phyloP scores from a whole-genome alignment of 2,888 invertebrate species.

The Oscheius myriophilus region DNA sequence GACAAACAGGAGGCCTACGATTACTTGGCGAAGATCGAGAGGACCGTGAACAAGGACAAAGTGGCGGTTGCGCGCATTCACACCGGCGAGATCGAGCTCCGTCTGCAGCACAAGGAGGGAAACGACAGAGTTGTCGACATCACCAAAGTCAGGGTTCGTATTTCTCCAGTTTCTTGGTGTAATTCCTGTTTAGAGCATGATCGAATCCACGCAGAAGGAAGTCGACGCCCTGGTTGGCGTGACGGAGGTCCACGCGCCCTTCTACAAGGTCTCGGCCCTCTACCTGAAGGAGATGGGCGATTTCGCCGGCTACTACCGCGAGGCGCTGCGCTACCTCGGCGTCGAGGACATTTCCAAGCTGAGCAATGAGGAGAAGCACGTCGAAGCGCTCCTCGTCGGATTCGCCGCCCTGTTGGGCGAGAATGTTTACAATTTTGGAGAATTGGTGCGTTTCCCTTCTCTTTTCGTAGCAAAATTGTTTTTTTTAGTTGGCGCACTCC shows the following conservation, averaged over 20 bases:
- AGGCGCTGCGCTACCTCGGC: constrained; percentile 84
- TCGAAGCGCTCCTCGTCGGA: constrained; percentile 85
- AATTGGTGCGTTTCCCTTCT: constrained; percentile 77
- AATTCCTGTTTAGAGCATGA: constrained; percentile 36
- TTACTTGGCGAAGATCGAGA: constrained; percentile 88
- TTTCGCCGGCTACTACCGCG: constrained; percentile 92
- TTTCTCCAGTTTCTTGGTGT: neutral
- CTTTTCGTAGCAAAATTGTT: neutral
- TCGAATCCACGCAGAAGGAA: constrained; percentile 59
- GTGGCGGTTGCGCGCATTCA: constrained; percentile 87
- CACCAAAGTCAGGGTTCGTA: constrained; percentile 49
- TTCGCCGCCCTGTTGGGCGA: constrained; percentile 93
- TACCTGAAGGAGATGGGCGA: constrained; percentile 77
- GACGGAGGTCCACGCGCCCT: constrained; percentile 67
- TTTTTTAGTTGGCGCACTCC: constrained; percentile 86
- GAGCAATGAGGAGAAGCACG: constrained; percentile 52
- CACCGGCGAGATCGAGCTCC: constrained; percentile 78
- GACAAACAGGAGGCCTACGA: constrained; percentile 85
- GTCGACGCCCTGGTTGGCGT: constrained; percentile 58
- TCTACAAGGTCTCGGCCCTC: constrained; percentile 64
- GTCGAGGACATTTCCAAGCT: constrained; percentile 65
- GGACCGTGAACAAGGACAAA: constrained; percentile 81
- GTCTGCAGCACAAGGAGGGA: constrained; percentile 71
- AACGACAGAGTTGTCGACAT: constrained; percentile 72
- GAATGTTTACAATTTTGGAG: constrained; percentile 95